Evolutionary conservation across 2,113 vertebrate species (phyloP).

Genomic region (Garra rufa): DNA sequence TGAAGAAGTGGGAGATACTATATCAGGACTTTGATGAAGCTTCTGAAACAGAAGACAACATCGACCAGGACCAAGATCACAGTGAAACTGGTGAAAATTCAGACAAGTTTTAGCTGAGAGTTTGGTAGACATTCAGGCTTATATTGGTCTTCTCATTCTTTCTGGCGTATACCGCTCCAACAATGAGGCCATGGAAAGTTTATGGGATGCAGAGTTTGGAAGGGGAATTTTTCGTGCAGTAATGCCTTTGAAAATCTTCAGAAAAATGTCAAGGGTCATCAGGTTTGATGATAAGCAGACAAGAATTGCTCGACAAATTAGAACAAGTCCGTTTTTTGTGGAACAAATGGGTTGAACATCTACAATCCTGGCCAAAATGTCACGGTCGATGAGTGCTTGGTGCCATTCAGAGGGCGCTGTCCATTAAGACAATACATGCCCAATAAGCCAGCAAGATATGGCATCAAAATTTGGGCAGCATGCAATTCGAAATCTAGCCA

Average conservation of each 20-base stretch:
- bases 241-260: too few relatives aligned
- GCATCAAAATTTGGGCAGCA: too few relatives aligned
- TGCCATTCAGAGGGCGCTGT: neutral
- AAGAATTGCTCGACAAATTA: neutral
- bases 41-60: neutral
- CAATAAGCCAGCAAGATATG: too few relatives aligned
- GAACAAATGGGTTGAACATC: neutral
- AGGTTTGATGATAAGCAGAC: too few relatives aligned
- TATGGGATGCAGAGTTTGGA: neutral
- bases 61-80: neutral
- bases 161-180: neutral
- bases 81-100: neutral
- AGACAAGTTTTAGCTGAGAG: neutral
- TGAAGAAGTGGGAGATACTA: neutral
- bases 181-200: neutral
- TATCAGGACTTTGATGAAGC: neutral
- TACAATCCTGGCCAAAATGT: neutral
- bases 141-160: neutral
- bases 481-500: too few relatives aligned
- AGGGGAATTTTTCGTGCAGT: too few relatives aligned
- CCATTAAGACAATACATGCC: too few relatives aligned
- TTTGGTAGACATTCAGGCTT: neutral
- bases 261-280: too few relatives aligned
- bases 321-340: neutral
- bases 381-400: neutral